Percentiles rank a stretch among this genome's conserved stretches.
Conservation (phyloP, 2,797 vertebrate genomes). For the Hippopotamyrus pictus region DNA sequence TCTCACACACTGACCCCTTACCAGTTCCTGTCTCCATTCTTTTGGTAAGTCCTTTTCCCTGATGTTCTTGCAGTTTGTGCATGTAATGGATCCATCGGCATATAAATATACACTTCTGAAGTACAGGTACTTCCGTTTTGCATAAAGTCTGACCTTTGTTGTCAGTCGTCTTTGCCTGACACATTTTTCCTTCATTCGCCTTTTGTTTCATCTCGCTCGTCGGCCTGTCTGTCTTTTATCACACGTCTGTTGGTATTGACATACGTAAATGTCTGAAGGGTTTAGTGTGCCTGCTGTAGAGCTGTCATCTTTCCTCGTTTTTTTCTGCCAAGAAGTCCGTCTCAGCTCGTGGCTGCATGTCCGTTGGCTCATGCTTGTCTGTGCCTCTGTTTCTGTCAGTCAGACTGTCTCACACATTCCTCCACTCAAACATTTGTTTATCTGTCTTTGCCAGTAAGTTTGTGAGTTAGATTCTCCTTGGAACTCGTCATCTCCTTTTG, state of each 20-base stretch:
- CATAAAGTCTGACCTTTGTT: background rate
- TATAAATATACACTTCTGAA: background rate
- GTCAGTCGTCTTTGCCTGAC: background rate
- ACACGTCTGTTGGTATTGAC: background rate
- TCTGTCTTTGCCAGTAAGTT: conserved; percentile 14
- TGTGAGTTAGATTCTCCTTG: background rate
- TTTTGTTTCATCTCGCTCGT: background rate
- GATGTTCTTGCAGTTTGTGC: conserved; percentile 20
- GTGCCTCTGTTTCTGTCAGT: conserved; percentile 35
- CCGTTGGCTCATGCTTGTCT: conserved; percentile 24
- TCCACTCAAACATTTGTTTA: background rate
- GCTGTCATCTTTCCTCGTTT: background rate
- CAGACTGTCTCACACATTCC: background rate
- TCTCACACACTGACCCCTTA: conserved; percentile 55
- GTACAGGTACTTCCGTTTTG: background rate
- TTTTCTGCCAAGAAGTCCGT: background rate
- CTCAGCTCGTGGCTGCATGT: background rate
- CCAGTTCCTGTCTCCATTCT: conserved; percentile 46
- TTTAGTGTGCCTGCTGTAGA: background rate
- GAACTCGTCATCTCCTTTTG: background rate
- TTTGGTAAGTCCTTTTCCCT: conserved; percentile 63
- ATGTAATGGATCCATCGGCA: background rate
- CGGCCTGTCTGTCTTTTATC: background rate
- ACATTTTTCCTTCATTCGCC: background rate
- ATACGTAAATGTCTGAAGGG: background rate